These are phyloP conservation scores for Anguilla obscura DNA, from an alignment of 2,797 vertebrate species.

Conservation along the genomic window DNA sequence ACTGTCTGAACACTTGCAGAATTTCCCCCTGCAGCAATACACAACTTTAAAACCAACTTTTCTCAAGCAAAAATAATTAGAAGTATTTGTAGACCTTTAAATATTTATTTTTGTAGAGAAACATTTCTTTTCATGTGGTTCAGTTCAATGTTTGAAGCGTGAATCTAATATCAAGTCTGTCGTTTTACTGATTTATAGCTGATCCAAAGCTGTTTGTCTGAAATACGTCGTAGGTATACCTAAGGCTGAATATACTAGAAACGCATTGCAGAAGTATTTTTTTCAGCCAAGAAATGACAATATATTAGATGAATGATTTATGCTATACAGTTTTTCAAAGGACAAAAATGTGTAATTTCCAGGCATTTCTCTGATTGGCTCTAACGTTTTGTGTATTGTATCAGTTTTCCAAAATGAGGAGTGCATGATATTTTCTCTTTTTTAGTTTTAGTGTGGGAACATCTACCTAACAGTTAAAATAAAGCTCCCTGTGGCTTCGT, in stretches of 20 bases:
- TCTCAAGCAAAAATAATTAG: not conserved
- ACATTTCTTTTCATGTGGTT: conserved; percentile 19
- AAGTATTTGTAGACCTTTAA: conserved; percentile 34
- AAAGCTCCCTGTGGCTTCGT: conserved; percentile 24
- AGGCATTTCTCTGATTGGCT: conserved; percentile 37
- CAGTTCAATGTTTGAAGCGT: not conserved
- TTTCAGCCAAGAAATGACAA: conserved; percentile 35
- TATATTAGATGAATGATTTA: conserved; percentile 34
- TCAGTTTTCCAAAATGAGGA: conserved; percentile 39
- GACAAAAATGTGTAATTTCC: conserved; percentile 50
- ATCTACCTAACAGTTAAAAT: conserved; percentile 39
- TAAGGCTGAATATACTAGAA: conserved; percentile 23
- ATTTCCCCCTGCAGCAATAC: not conserved
- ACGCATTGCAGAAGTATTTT: conserved; percentile 3
- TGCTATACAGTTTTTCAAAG: conserved; percentile 34
- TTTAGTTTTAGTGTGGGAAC: conserved; percentile 10
- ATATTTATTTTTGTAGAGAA: conserved; percentile 10
- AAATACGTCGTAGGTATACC: conserved; percentile 22
- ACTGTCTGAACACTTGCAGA: not conserved
- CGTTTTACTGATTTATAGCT: conserved; percentile 33
- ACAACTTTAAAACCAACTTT: not conserved
- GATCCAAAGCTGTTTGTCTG: conserved; percentile 20
- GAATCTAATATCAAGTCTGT: conserved; percentile 45
- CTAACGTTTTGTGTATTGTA: conserved; percentile 33
- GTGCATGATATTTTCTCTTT: conserved; percentile 11